A percentile compares a stretch with the other conserved stretches of the same genome.
Evolutionary conservation across 2,888 invertebrate genomes (phyloP).

Genomic region (Microctonus hyperodae): DNA sequence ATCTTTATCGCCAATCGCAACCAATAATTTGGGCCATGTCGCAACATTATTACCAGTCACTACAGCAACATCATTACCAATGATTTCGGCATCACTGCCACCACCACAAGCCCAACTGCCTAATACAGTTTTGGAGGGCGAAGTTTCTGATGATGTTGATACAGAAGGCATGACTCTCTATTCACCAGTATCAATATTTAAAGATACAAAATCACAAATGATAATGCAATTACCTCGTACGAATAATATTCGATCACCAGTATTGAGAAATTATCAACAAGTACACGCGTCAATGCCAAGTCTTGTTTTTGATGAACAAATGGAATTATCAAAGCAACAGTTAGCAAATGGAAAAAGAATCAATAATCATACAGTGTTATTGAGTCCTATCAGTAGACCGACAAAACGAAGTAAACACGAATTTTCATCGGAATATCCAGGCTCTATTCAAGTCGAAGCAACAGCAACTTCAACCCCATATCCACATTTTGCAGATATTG

Average conservation of each 20-base stretch:
- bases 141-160: conserved; percentile 53
- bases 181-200: conserved; percentile 48
- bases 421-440: conserved; percentile 50
- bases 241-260: conserved; percentile 48
- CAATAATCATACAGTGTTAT: conserved; percentile 43
- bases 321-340: conserved; percentile 43
- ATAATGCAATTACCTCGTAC: conserved; percentile 52
- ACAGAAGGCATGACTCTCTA: conserved; percentile 49
- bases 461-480: conserved; percentile 57
- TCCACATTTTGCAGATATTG: conserved; percentile 57
- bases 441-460: conserved; percentile 57
- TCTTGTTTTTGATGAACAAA: conserved; percentile 50
- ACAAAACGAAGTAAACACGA: conserved; percentile 53
- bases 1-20: conserved; percentile 52
- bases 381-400: conserved; percentile 42
- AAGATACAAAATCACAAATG: conserved; percentile 52
- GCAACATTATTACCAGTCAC: conserved; percentile 46
- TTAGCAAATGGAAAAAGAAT: conserved; percentile 55
- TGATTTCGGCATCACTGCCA: conserved; percentile 47
- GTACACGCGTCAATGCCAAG: conserved; percentile 52
- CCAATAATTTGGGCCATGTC: conserved; percentile 49
- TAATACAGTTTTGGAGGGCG: conserved; percentile 45
- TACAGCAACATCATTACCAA: conserved; percentile 44
- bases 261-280: conserved; percentile 44
- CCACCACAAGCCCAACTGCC: conserved; percentile 39